Evolutionary conservation across 2,113 vertebrate species (phyloP).

Genomic region (Coracopsis vasa): DNA sequence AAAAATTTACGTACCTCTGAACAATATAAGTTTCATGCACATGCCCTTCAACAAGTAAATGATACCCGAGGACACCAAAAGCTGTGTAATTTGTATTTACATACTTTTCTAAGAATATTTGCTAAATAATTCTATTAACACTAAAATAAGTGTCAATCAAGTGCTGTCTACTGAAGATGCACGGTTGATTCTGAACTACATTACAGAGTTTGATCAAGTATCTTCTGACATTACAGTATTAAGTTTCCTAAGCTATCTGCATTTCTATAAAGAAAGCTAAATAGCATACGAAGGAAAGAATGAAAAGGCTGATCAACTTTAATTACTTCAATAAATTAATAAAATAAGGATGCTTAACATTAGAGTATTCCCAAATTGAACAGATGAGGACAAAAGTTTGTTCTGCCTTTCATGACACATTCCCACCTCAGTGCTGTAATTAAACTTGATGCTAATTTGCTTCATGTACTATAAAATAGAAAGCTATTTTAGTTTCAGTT

Average conservation of each 20-base stretch:
- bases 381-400: neutral
- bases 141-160: neutral
- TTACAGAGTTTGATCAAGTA: neutral
- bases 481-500: neutral
- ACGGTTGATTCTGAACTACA: neutral
- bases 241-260: constrained; percentile 8
- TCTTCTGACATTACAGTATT: constrained; percentile 36
- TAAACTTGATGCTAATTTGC: neutral
- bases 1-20: neutral
- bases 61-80: neutral
- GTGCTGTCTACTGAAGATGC: neutral
- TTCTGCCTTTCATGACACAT: neutral
- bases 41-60: neutral
- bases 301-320: neutral
- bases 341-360: neutral
- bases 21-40: neutral
- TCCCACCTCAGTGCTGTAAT: neutral
- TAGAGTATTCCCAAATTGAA: neutral
- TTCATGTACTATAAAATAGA: neutral
- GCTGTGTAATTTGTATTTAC: neutral
- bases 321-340: neutral
- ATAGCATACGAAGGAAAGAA: neutral
- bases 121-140: neutral
- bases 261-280: neutral
- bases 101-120: neutral